These are phyloP conservation scores for Nesidiocoris tenuis DNA, from an alignment of 2,888 invertebrate genomes.

Conservation along the genomic window DNA sequence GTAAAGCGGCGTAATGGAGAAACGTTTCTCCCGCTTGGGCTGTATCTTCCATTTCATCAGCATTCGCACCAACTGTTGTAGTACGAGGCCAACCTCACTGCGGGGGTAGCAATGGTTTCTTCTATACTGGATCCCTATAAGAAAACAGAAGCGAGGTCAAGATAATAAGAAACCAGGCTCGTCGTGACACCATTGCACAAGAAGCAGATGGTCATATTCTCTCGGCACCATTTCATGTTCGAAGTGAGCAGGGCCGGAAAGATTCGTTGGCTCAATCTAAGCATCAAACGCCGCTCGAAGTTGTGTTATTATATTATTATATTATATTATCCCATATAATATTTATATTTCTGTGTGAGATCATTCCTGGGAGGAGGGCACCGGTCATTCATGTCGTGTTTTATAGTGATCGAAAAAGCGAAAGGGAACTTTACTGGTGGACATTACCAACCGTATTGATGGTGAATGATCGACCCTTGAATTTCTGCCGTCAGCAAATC, in stretches of 20 bases:
- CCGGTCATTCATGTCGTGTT: not conserved
- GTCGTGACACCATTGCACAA: not conserved
- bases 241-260: not conserved
- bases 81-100: not conserved
- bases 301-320: too few species aligned
- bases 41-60: conserved; percentile 22
- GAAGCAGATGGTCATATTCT: not conserved
- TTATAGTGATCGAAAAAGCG: too few species aligned
- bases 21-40: not conserved
- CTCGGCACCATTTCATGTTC: not conserved
- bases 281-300: not conserved
- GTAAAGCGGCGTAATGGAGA: conserved; percentile 12
- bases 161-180: conserved; percentile 12
- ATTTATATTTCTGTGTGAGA: too few species aligned
- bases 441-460: too few species aligned
- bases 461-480: too few species aligned
- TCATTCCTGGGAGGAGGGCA: not conserved
- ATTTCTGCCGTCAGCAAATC: too few species aligned
- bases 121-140: not conserved
- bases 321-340: too few species aligned
- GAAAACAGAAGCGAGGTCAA: conserved; percentile 20
- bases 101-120: not conserved
- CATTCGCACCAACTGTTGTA: conserved; percentile 11
- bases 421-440: too few species aligned
- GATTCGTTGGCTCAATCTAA: not conserved